Conservation (phyloP, 2,113 vertebrate genomes). For the Onychostoma macrolepis region DNA sequence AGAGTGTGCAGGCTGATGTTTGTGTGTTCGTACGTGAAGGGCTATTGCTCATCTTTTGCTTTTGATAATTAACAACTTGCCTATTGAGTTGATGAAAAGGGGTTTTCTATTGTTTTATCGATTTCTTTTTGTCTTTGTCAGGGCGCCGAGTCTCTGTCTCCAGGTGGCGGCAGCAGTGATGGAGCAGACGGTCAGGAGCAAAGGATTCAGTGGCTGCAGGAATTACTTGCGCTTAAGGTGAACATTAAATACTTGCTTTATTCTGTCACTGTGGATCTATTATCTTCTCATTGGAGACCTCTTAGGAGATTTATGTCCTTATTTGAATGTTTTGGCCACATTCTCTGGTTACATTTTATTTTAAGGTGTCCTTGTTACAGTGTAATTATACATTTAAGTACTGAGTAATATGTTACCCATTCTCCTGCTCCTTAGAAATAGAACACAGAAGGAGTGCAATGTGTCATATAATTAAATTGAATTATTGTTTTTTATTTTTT, state of each 20-base stretch:
- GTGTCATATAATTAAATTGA: background rate
- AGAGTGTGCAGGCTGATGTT: slow-evolving; percentile 48
- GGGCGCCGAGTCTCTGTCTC: slow-evolving; percentile 95
- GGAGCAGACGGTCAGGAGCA: slow-evolving; percentile 77
- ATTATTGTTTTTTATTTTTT: background rate
- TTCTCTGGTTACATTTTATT: too few relatives aligned
- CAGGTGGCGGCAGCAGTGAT: slow-evolving; percentile 77
- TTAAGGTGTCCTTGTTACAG: too few relatives aligned
- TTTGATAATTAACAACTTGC: slow-evolving; percentile 78
- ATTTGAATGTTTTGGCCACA: slow-evolving; percentile 5
- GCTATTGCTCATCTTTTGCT: slow-evolving; percentile 74
- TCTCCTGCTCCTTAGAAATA: background rate
- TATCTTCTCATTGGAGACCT: background rate
- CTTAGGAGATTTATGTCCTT: slow-evolving; percentile 9
- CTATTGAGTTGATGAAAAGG: slow-evolving; percentile 54
- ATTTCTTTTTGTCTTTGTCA: slow-evolving; percentile 84
- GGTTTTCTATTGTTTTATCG: slow-evolving; percentile 17
- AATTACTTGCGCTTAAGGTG: slow-evolving; percentile 86
- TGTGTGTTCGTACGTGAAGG: slow-evolving; percentile 58
- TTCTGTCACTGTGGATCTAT: background rate
- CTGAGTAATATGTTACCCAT: background rate
- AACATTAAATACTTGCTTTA: slow-evolving; percentile 45
- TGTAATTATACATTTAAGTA: too few relatives aligned
- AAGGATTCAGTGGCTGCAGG: slow-evolving; percentile 84
- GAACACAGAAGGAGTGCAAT: background rate